These are phyloP conservation scores for Sycophaga agraensis DNA, from an alignment of 1,140 invertebrate species.

Conservation along the genomic window DNA sequence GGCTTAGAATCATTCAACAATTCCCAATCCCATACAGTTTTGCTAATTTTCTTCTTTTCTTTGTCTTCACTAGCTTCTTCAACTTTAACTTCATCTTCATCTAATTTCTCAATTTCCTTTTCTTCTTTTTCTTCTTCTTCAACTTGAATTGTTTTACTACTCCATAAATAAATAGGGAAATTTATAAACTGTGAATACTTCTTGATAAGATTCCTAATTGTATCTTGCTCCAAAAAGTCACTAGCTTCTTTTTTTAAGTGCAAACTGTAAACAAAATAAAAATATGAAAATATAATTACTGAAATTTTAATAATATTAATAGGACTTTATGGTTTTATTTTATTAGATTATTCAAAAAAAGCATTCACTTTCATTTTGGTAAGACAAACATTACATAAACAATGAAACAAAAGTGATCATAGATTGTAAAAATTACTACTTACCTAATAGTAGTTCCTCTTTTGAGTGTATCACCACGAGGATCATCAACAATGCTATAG, in stretches of 20 bases:
- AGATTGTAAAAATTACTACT: slow-evolving; percentile 1
- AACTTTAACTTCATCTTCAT: slow-evolving; percentile 62
- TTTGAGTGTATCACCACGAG: slow-evolving; percentile 85
- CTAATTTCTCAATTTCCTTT: slow-evolving; percentile 54
- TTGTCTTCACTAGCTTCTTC: slow-evolving; percentile 66
- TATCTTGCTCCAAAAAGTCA: slow-evolving; percentile 93
- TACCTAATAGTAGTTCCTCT: slow-evolving; percentile 74
- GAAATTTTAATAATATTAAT: no score
- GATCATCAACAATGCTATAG: slow-evolving; percentile 91
- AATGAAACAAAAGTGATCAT: no score
- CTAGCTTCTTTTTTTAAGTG: slow-evolving; percentile 95
- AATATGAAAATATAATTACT: no score
- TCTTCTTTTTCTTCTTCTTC: slow-evolving; percentile 70
- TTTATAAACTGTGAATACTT: slow-evolving; percentile 99
- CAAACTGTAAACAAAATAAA: slow-evolving; percentile 63
- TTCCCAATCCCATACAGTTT: slow-evolving; percentile 99
- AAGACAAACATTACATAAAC: no score
- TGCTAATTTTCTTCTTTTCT: slow-evolving; percentile 87
- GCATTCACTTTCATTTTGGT: no score
- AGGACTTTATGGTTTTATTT: no score
- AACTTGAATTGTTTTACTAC: slow-evolving; percentile 86
- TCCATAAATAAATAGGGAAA: slow-evolving; percentile 97
- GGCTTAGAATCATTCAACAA: slow-evolving; percentile 95
- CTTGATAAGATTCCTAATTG: slow-evolving; percentile 86
- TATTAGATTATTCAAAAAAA: no score